Evolutionary conservation across 1,140 invertebrate species (phyloP), one percentile per base, ranked within the genome.

Genomic region (Cyclina sinensis): DNA sequence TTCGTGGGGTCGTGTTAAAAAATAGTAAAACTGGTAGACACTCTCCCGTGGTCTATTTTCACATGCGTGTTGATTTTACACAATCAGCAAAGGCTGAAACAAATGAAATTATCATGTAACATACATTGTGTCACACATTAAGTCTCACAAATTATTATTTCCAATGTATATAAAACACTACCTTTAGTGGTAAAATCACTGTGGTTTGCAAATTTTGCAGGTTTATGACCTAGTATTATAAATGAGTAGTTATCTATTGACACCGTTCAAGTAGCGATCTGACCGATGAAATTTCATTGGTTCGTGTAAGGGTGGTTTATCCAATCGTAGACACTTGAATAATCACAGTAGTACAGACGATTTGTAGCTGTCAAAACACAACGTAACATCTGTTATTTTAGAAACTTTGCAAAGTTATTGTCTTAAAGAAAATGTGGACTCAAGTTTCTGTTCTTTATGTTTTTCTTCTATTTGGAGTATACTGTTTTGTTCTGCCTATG

Each of bases 401-500:
- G 24, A 35, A 59, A 74, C 39, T 70, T 48, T 59, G 0, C 27
- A 48, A 70, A 81, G 43, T 59, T 59, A 1, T 51, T 35, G 30
- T 2, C 30, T 65, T 65, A 5, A 18, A 46, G 32, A 21, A 1
- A 16, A 51, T 89, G 81, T 84, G 81, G 81, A 54, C 43, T 35
- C 46, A 48, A 35, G 39, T 84, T 35, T 84, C 46, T 62, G 68
- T 48, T 68, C 3, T 73, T 37, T 73, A 46, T n/a, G 12, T 32
- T 1, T 70, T 80, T 80, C 48, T 68, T n/a, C 46, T 82, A 1
- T 39, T 81, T 27, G 65, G 54, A 70, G 51, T 68, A 18, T 88
- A 35, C 24, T 81, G 65, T 81, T 51, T 43, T 12, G 62, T 76
- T 37, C 16, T 70, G 14, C 79, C 57, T 0, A 0, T 16, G 5